Evolutionary conservation across 2,888 invertebrate genomes (phyloP).

Genomic region (Agriopis leucophaearia): DNA sequence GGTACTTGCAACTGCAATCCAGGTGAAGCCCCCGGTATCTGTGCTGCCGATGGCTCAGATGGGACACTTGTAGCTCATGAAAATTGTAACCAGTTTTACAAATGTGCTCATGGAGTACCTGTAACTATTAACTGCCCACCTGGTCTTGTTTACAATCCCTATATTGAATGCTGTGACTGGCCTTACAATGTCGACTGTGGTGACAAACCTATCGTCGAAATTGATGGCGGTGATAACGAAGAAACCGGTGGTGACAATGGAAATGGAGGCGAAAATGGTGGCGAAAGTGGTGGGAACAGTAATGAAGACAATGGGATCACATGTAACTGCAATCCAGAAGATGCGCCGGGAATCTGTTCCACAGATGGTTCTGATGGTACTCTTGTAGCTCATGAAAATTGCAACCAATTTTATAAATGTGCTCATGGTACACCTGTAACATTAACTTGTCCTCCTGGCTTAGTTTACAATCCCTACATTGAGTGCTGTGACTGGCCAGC

Average conservation of each 20-base stretch:
- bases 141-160: slow-evolving; percentile 55
- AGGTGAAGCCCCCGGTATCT: slow-evolving; percentile 55
- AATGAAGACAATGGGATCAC: slow-evolving; percentile 10
- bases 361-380: slow-evolving; percentile 51
- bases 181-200: slow-evolving; percentile 58
- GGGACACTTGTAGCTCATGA: slow-evolving; percentile 58
- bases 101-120: slow-evolving; percentile 53
- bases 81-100: slow-evolving; percentile 62
- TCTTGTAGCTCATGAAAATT: slow-evolving; percentile 60
- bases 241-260: slow-evolving; percentile 19
- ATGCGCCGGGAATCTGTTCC: slow-evolving; percentile 56
- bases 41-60: slow-evolving; percentile 52
- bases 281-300: not conserved
- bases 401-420: slow-evolving; percentile 60
- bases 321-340: slow-evolving; percentile 48
- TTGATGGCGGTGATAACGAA: slow-evolving; percentile 33
- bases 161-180: slow-evolving; percentile 59
- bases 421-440: slow-evolving; percentile 48
- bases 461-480: slow-evolving; percentile 52
- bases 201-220: slow-evolving; percentile 50
- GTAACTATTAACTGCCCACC: slow-evolving; percentile 49
- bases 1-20: slow-evolving; percentile 49
- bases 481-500: slow-evolving; percentile 59
- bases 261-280: slow-evolving; percentile 14
- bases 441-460: slow-evolving; percentile 42